Conservation (phyloP, 2,888 invertebrate genomes). For the Cephus nigrinus region DNA sequence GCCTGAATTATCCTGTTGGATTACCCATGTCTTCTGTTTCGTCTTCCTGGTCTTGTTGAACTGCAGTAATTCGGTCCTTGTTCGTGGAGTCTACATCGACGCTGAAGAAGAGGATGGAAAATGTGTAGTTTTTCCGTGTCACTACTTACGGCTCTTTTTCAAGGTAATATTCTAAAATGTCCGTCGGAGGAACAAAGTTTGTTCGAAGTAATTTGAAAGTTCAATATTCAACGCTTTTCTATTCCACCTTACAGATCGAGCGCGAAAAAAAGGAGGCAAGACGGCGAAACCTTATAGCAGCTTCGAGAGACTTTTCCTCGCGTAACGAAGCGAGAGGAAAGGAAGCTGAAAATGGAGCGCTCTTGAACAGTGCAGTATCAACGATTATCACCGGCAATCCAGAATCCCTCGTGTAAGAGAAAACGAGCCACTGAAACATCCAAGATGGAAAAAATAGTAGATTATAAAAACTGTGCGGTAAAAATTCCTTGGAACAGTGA, state of each 20-base stretch:
- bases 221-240: not conserved
- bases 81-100: constrained; percentile 89
- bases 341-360: constrained; percentile 54
- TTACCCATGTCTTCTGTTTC: constrained; percentile 81
- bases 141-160: constrained; percentile 83
- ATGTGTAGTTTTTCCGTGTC: constrained; percentile 86
- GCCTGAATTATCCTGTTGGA: constrained; percentile 81
- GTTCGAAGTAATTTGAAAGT: not conserved
- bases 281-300: constrained; percentile 52
- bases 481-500: not conserved
- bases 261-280: constrained; percentile 62
- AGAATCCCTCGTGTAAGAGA: constrained; percentile 46
- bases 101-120: constrained; percentile 86
- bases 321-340: constrained; percentile 48
- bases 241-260: constrained; percentile 48
- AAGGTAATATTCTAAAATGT: constrained; percentile 56
- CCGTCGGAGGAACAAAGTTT: too few relatives aligned
- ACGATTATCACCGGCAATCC: constrained; percentile 50
- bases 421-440: not conserved
- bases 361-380: constrained; percentile 48
- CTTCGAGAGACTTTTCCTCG: constrained; percentile 46
- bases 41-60: constrained; percentile 81
- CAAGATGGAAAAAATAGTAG: not conserved
- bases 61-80: constrained; percentile 87
- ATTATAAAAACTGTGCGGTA: not conserved